Base-by-base conservation (phyloP, 2,888 invertebrate genomes). In the Chymomyza fuscimana region DNA sequence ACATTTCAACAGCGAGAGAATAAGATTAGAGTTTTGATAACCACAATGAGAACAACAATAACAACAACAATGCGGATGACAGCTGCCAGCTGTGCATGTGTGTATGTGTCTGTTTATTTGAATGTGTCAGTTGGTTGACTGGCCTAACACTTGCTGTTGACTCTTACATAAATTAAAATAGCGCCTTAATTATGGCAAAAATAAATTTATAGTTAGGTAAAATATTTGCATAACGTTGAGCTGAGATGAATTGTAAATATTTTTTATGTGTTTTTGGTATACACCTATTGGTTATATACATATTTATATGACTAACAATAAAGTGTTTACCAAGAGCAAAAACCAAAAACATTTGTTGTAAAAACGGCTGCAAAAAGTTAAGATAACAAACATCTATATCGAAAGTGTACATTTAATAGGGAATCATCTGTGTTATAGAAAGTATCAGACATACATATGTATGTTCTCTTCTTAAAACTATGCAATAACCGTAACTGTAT, bases 221-320 rank as follows among this genome's bases (percentile, higher is more conserved):
- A 72, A 60, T 72, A 72, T 52, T 29, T 59, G 61, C 60, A 50
- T 40, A 60, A 64, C 54, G 74, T 72, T 66, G 52, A 73, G 54
- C 36, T 50, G 32, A 65, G 16, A 19, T 5, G 60, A 22, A n/a
- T 25, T 60, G 65, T 62, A 52, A 76, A 74, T 66, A 59, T 75
- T 29, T 62, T 46, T 46, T 12, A 12, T 46, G 5, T 32, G 5
- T 32, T 7, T 32, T 32, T 1, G 32, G 32, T 32, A 32, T 32
- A 32, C 25, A 25, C 32, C 32, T 32, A 32, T 7, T 32, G 32
- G 32, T 25, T 25, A 25, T 25, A 2, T 25, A 25, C 25, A 25
- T 25, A 25, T 25, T 25, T 25, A 25, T 25, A 32, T 32, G 32
- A 7, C 32, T 32, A 32, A 32, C 32, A 32, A 5, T 1, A 7